Base-by-base conservation (phyloP, 2,113 vertebrate species). In the Lepisosteus oculatus region DNA sequence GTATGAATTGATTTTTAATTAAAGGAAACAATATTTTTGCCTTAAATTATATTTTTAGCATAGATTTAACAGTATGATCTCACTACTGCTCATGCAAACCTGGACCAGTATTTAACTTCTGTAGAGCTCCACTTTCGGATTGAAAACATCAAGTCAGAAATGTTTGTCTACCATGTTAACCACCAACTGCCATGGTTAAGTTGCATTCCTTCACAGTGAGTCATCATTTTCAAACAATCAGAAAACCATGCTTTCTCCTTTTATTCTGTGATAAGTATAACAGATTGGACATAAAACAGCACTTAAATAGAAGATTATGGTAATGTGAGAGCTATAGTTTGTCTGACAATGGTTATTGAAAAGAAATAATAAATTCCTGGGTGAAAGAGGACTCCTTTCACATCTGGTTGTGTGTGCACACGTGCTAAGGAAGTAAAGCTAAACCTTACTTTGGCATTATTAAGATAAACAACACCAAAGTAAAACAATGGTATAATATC, bases 401-500 rank as follows among this genome's bases (percentile, higher is more conserved):
- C 17, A 5, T 64, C 15, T 41, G 62, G 3, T 17, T 29, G 8
- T 64, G 62, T 17, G 17, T 15, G 47, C 9, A 4, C 44, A 61
- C 55, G 45, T 59, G 56, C 44, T 6, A 15, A 68, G 73, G 67
- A 74, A 74, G 61, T 51, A 8, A 63, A 63, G 29, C 14, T 42
- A 41, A 7, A 8, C 17, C 51, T 56, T 17, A 13, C 54, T 69
- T 73, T 29, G 55, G 11, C 43, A 54, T 69, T 65, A 65, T 43
- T 64, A 67, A 45, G 12, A 59, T 14, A 59, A 59, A 59, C 67
- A 17, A 59, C 56, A 59, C 4, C 7, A 12, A 59, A 15, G 63
- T 61, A 57, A 71, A 41, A 67, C 66, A 74, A 68, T 69, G 68
- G 17, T 61, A 43, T 51, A 61, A 67, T 51, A 12, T 54, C n/a